phyloP scores from a whole-genome alignment of 2,797 vertebrate genomes.

The Hemitrygon akajei region DNA sequence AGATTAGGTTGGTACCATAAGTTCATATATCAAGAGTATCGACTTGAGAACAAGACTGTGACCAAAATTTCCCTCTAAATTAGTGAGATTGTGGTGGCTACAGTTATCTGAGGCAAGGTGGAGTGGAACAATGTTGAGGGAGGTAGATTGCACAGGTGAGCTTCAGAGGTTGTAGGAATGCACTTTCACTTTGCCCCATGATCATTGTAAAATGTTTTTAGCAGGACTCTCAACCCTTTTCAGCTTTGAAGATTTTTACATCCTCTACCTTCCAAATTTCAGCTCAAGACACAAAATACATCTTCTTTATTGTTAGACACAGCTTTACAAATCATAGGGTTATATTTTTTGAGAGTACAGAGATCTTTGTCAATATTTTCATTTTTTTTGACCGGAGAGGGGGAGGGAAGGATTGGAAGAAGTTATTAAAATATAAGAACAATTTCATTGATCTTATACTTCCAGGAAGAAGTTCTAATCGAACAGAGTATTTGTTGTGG shows the following conservation, averaged over 20 bases:
- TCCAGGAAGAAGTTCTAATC: background rate
- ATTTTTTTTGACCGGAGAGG: background rate
- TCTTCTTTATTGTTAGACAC: background rate
- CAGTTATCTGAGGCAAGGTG: too few species aligned
- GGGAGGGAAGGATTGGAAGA: background rate
- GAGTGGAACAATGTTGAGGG: too few species aligned
- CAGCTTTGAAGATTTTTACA: too few species aligned
- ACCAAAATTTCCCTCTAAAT: background rate
- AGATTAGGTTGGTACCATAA: background rate
- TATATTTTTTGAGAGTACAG: background rate
- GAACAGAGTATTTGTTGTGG: background rate
- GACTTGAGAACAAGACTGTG: background rate
- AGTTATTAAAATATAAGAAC: background rate
- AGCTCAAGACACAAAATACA: background rate
- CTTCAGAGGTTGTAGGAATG: too few species aligned
- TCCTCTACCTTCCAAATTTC: background rate
- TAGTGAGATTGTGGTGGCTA: too few species aligned
- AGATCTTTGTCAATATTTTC: background rate
- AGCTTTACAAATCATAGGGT: background rate
- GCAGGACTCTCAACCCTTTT: too few species aligned
- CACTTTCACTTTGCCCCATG: too few species aligned
- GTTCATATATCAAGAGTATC: background rate
- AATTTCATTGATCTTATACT: background rate
- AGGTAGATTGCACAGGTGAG: too few species aligned
- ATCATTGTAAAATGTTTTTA: too few species aligned